These are phyloP conservation scores for Cylloceria caligata DNA, from an alignment of 2,888 invertebrate genomes.

Conservation along the genomic window DNA sequence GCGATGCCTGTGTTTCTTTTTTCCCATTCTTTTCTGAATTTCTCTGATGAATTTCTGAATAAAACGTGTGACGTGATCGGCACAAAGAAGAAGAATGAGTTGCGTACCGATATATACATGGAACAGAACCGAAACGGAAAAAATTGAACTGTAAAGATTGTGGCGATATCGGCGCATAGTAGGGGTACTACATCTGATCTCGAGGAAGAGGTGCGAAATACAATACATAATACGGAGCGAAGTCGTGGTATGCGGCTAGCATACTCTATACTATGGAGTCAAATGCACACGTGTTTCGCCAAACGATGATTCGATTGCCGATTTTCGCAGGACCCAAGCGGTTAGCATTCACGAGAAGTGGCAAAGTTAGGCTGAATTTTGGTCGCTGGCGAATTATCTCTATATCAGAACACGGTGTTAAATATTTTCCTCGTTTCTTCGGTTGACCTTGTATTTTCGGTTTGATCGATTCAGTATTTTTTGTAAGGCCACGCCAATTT, in stretches of 20 bases:
- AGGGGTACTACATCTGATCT: slow-evolving; percentile 34
- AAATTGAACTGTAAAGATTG: no score
- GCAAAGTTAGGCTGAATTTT: slow-evolving; percentile 47
- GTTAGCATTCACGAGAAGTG: slow-evolving; percentile 54
- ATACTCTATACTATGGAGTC: slow-evolving; percentile 22
- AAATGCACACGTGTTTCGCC: slow-evolving; percentile 57
- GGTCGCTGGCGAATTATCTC: slow-evolving; percentile 28
- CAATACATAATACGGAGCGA: slow-evolving; percentile 17
- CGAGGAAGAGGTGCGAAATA: slow-evolving; percentile 52
- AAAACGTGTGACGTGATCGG: no score
- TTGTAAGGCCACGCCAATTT: slow-evolving; percentile 38
- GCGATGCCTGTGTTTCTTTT: no score
- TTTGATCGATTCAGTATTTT: slow-evolving; percentile 13
- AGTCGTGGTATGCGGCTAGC: slow-evolving; percentile 37
- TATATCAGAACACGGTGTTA: slow-evolving; percentile 46
- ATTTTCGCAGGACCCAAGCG: slow-evolving; percentile 41
- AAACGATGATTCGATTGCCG: slow-evolving; percentile 2
- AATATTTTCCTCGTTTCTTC: slow-evolving; percentile 47
- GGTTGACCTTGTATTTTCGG: slow-evolving; percentile 7
- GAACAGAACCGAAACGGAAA: no score
- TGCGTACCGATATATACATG: no score
- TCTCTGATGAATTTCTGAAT: no score
- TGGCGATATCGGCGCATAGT: no score
- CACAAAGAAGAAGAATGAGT: no score
- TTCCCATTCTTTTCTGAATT: no score